Conservation (phyloP, 2,797 vertebrate species). For the Enteromius fasciolatus region DNA sequence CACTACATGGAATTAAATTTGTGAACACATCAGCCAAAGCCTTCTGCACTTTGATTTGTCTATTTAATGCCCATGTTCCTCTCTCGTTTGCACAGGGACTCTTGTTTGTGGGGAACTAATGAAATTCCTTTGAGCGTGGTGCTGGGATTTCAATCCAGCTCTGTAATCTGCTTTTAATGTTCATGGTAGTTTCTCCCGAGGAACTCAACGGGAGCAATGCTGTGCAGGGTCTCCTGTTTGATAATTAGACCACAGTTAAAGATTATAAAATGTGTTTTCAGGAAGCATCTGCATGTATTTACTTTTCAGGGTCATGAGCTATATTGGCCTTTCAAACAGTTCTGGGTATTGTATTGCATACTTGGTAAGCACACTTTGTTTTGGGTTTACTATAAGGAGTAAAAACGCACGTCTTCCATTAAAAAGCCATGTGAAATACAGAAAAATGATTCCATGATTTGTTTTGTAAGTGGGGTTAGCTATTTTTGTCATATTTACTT, state of each 20-base stretch:
- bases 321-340: constrained; percentile 38
- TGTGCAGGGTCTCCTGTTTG: constrained; percentile 28
- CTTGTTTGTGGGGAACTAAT: constrained; percentile 60
- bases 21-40: constrained; percentile 46
- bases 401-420: constrained; percentile 40
- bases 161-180: constrained; percentile 66
- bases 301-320: constrained; percentile 43
- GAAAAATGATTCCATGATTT: background rate
- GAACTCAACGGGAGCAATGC: background rate
- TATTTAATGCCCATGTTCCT: background rate
- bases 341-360: constrained; percentile 14
- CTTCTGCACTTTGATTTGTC: constrained; percentile 53
- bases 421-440: background rate
- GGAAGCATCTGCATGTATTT: constrained; percentile 54
- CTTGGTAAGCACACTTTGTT: background rate
- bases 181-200: constrained; percentile 29
- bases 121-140: constrained; percentile 68
- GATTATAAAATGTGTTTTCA: constrained; percentile 60
- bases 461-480: background rate
- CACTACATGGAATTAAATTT: constrained; percentile 27
- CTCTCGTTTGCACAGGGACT: background rate
- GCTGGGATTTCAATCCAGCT: constrained; percentile 36
- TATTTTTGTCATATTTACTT: background rate
- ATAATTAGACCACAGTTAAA: constrained; percentile 71
- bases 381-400: constrained; percentile 1